Evolutionary conservation across 2,888 invertebrate species (phyloP).

Genomic region (Cynaeus angustus): DNA sequence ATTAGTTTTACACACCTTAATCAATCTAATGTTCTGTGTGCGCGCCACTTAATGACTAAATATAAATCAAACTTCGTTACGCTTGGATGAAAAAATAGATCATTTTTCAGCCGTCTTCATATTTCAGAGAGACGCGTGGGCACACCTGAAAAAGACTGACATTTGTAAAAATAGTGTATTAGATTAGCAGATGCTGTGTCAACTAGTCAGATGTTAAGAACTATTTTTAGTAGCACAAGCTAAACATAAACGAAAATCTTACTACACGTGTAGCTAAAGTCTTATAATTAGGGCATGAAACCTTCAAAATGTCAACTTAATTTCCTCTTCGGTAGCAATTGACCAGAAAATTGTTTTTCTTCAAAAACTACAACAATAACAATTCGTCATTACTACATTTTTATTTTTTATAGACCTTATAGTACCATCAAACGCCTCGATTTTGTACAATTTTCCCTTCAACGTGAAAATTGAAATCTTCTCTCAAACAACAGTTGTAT

Average conservation of each 20-base stretch:
- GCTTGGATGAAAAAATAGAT: slow-evolving; percentile 7
- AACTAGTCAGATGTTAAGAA: slow-evolving; percentile 1
- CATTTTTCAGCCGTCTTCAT: slow-evolving; percentile 29
- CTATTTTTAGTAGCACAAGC: slow-evolving; percentile 14
- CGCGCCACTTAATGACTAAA: slow-evolving; percentile 17
- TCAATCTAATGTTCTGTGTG: slow-evolving; percentile 28
- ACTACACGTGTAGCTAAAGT: not conserved
- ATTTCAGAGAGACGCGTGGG: slow-evolving; percentile 18
- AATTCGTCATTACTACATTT: no score
- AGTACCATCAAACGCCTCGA: no score
- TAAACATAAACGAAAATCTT: not conserved
- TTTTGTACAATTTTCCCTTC: no score
- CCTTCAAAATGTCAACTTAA: no score
- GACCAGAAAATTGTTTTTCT: no score
- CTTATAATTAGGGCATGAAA: no score
- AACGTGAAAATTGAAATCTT: not conserved
- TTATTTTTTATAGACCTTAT: no score
- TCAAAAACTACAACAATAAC: no score
- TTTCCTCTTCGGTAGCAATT: no score
- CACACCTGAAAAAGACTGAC: slow-evolving; percentile 35
- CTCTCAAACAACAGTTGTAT: no score
- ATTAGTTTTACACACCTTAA: slow-evolving; percentile 39
- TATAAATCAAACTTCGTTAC: slow-evolving; percentile 21
- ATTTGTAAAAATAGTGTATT: slow-evolving; percentile 27
- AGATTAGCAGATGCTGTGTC: slow-evolving; percentile 26